These are phyloP conservation scores for Calidris pygmaea DNA, from an alignment of 2,113 vertebrate genomes.

Conservation along the genomic window DNA sequence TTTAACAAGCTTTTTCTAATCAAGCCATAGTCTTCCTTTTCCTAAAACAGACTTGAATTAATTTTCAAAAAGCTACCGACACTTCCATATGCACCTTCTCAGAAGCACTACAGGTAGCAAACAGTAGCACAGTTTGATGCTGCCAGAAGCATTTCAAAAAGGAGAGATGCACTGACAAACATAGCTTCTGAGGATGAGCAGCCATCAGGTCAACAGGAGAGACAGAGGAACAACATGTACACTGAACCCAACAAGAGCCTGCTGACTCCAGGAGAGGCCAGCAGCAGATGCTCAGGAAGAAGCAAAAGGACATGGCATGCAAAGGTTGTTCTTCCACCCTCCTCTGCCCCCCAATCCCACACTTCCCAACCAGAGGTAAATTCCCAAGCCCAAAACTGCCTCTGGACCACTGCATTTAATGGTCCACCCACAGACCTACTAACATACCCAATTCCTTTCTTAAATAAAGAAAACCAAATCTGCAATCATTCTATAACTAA, in stretches of 20 bases:
- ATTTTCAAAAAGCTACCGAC: neutral
- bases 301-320: accelerated
- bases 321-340: too few relatives aligned
- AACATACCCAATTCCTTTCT: neutral
- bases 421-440: neutral
- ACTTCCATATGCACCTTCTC: neutral
- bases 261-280: neutral
- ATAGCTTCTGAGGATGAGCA: neutral
- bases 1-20: neutral
- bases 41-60: neutral
- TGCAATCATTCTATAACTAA: neutral
- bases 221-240: accelerated
- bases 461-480: neutral
- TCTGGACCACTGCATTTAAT: neutral
- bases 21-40: neutral
- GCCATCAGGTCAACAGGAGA: neutral
- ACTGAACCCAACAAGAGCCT: neutral
- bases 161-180: neutral
- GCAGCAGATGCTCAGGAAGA: neutral
- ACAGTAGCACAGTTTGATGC: neutral
- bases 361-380: neutral
- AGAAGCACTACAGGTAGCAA: accelerated
- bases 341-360: neutral
- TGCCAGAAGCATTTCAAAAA: neutral
- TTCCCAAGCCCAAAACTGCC: neutral